phyloP scores from a whole-genome alignment of 2,113 vertebrate species.

The Coracopsis vasa region DNA sequence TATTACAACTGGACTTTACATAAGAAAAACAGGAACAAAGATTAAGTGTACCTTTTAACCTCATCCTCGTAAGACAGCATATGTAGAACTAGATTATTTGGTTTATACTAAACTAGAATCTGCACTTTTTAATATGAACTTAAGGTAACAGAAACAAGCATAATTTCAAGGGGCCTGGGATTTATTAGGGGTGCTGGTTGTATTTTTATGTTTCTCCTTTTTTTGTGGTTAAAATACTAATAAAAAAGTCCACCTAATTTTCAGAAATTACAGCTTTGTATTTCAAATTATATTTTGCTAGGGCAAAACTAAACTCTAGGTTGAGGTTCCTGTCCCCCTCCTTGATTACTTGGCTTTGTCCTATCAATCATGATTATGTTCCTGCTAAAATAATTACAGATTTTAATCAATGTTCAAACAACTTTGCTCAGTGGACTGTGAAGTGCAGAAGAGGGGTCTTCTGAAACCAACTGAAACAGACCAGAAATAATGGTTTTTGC shows the following conservation, averaged over 20 bases:
- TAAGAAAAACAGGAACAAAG: background rate
- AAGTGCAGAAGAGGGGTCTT: background rate
- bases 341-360: background rate
- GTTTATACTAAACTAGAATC: background rate
- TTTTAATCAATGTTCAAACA: slow-evolving; percentile 54
- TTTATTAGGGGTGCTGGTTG: background rate
- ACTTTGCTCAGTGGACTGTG: background rate
- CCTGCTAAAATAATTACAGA: slow-evolving; percentile 20
- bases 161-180: background rate
- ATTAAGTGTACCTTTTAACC: background rate
- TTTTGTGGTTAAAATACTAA: background rate
- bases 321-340: background rate
- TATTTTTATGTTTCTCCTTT: background rate
- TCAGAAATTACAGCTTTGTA: background rate
- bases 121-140: background rate
- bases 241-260: background rate
- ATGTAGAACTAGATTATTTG: background rate
- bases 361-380: slow-evolving; percentile 35
- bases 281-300: background rate
- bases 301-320: background rate
- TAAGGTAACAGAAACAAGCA: background rate
- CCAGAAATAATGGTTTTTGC: background rate
- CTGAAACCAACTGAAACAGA: background rate
- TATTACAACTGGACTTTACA: background rate
- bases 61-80: background rate